Evolutionary conservation across 2,113 vertebrate genomes (phyloP).

Genomic region (Raja brachyura): DNA sequence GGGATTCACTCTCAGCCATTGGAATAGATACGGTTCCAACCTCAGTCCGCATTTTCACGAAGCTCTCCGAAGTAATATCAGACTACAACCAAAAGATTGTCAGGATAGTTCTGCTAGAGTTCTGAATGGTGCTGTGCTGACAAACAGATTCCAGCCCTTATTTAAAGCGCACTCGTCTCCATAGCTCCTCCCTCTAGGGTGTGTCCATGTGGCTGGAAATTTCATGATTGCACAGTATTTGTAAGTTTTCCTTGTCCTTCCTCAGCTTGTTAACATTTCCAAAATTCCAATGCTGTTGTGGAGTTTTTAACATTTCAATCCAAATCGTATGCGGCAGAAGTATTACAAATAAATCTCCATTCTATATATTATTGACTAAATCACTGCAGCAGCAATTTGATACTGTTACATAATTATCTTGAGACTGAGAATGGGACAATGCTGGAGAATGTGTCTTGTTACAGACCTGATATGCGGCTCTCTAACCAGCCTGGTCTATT

Average conservation of each 20-base stretch:
- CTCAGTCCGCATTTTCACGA: neutral
- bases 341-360: neutral
- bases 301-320: neutral
- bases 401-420: neutral
- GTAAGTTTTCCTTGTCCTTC: neutral
- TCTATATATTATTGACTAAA: neutral
- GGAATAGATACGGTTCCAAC: neutral
- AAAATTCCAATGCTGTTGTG: too few relatives aligned
- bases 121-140: neutral
- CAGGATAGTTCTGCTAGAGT: neutral
- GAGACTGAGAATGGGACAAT: neutral
- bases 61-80: neutral
- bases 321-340: neutral
- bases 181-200: neutral
- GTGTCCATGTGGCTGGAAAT: neutral
- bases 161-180: neutral
- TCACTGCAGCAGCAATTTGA: neutral
- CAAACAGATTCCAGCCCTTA: neutral
- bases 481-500: neutral
- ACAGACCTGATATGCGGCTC: neutral
- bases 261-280: neutral
- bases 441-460: neutral
- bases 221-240: neutral
- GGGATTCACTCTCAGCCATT: neutral
- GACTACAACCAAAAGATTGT: neutral